phyloP scores from a whole-genome alignment of 1,140 invertebrate genomes.

The Neodiprion pinetum region DNA sequence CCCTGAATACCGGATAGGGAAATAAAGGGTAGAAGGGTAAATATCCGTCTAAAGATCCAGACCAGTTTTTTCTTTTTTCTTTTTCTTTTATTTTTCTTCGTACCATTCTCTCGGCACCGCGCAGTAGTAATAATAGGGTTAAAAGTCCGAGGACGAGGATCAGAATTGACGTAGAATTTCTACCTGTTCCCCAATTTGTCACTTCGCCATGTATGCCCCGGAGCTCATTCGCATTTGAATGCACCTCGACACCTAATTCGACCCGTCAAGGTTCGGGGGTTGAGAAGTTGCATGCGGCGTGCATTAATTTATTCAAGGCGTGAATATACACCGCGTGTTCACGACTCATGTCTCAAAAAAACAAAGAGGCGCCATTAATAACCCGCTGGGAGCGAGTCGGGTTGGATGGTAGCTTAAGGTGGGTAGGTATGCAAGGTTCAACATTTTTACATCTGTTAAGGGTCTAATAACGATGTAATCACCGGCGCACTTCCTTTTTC shows the following conservation, averaged over 20 bases:
- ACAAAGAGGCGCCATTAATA: conserved; percentile 54
- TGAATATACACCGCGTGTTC: conserved; percentile 31
- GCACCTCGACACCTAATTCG: conserved; percentile 41
- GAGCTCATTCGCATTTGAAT: conserved; percentile 46
- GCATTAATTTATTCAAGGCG: conserved; percentile 48
- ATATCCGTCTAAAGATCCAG: too few species aligned
- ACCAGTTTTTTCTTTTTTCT: conserved; percentile 16
- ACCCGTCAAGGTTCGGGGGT: conserved; percentile 22
- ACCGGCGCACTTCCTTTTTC: too few species aligned
- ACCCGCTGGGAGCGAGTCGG: conserved; percentile 36
- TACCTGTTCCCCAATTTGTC: conserved; percentile 50
- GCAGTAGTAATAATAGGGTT: too few species aligned
- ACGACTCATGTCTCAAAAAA: conserved; percentile 34
- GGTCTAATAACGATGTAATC: conserved; percentile 48
- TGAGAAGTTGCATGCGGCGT: conserved; percentile 24
- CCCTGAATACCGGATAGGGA: too few species aligned
- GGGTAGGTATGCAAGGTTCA: conserved; percentile 33
- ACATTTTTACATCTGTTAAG: conserved; percentile 48
- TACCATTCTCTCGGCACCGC: too few species aligned
- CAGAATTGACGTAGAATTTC: too few species aligned
- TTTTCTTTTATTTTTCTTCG: too few species aligned
- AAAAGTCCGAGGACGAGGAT: too few species aligned
- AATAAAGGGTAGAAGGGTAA: conserved; percentile 25
- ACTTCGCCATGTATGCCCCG: conserved; percentile 31
- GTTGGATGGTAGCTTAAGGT: too few species aligned